A percentile compares a stretch with the other conserved stretches of the same genome.
phyloP scores from a whole-genome alignment of 2,797 vertebrate species.

The Chanos chanos region DNA sequence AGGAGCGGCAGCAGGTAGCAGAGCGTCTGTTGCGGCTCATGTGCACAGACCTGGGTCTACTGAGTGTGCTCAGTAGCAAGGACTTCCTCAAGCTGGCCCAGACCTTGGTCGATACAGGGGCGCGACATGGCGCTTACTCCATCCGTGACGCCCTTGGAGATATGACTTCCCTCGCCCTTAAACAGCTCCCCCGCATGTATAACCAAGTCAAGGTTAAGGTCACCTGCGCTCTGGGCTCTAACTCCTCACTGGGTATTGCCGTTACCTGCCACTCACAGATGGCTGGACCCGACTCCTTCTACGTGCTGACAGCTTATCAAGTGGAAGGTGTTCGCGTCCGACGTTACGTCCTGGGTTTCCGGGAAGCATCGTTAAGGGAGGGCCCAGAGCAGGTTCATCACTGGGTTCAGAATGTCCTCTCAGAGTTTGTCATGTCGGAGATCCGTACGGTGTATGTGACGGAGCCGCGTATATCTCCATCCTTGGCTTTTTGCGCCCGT shows the following conservation, averaged over 20 bases:
- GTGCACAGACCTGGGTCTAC: conserved; percentile 90
- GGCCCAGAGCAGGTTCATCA: conserved; percentile 93
- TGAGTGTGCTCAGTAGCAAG: conserved; percentile 89
- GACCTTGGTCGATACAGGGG: conserved; percentile 94
- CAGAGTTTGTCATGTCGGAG: conserved; percentile 98
- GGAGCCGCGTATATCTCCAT: conserved; percentile 83
- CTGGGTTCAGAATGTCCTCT: conserved; percentile 98
- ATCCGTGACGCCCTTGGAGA: conserved; percentile 93
- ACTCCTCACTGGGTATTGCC: conserved; percentile 88
- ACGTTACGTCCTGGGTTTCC: conserved; percentile 90
- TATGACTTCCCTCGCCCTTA: conserved; percentile 91
- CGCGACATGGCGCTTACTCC: conserved; percentile 93
- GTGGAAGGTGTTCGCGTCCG: conserved; percentile 90
- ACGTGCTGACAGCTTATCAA: conserved; percentile 92
- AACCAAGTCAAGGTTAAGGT: conserved; percentile 99
- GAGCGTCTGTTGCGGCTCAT: conserved; percentile 93
- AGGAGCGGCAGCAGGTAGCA: conserved; percentile 94
- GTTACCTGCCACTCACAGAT: conserved; percentile 96
- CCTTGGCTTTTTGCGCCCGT: conserved; percentile 82
- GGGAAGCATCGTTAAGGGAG: conserved; percentile 86
- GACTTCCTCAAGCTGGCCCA: conserved; percentile 97
- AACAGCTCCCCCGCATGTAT: conserved; percentile 97
- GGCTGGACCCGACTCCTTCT: conserved; percentile 87
- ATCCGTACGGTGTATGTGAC: conserved; percentile 94
- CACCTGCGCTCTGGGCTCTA: conserved; percentile 94